Evolutionary conservation across 2,888 invertebrate genomes (phyloP), one percentile per base, ranked within the genome.

Genomic region (Plebejus melissa): DNA sequence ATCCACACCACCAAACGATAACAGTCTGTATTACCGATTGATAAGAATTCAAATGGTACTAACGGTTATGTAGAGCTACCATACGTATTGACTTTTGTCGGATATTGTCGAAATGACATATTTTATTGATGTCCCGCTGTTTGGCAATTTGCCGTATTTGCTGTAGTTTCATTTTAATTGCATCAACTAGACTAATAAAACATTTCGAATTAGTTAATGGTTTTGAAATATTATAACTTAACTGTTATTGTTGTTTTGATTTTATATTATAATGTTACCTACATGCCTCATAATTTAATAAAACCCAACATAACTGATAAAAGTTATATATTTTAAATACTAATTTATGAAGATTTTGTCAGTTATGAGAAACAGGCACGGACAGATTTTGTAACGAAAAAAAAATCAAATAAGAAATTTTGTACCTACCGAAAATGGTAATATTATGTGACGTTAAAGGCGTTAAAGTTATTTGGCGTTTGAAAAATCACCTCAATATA

Each of bases 111-210:
- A 32, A 72, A 72, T 50, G 46, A 41, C 41, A 46, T 41, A 16
- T 54, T 72, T 72, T 72, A 72, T 72, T 32, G 28, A 50, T 54
- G 72, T 28, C 70, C 38, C 41, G 22, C 22, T 71, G 41, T 50
- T 54, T 72, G 72, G 72, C 50, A 54, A 50, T 50, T 50, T 72
- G 72, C 54, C 72, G 28, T 72, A 72, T 72, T 54, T 50, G 54
- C 46, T 54, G 50, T 72, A 54, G 32, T 28, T 72, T 72, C 72
- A 72, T 50, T 72, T 54, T 72, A 72, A 72, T 54, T 54, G 46
- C 50, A 72, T 50, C 28, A 50, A 72, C 71, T 13, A 50, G 32
- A 36, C 13, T 32, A 65, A 36, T 65, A 65, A 65, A 65, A 32
- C 32, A 65, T 65, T 65, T 65, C 16, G 36, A 65, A 65, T 54